Percentiles rank a stretch among this genome's conserved stretches.
Evolutionary conservation across 2,113 vertebrate genomes (phyloP).

Genomic region (Anas platyrhynchos): DNA sequence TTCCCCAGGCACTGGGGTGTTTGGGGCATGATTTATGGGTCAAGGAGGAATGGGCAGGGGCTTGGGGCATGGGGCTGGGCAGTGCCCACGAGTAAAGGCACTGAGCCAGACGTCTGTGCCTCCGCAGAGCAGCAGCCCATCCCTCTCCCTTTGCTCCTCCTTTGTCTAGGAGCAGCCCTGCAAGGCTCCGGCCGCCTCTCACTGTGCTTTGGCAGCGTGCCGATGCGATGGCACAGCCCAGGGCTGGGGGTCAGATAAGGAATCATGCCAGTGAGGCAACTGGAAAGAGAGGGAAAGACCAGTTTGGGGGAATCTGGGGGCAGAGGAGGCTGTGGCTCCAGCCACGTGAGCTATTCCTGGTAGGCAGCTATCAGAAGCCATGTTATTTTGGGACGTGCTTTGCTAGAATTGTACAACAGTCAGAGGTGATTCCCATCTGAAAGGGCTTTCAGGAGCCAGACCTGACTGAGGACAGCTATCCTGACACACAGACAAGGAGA

Average conservation of each 20-base stretch:
- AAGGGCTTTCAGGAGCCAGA: neutral
- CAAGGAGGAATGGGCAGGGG: neutral
- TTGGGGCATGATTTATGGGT: accelerated
- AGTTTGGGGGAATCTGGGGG: neutral
- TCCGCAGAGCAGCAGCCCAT: neutral
- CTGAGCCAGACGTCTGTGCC: neutral
- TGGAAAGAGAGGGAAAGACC: neutral
- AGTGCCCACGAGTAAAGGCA: neutral
- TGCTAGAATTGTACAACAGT: neutral
- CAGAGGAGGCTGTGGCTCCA: neutral
- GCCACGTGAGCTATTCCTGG: neutral
- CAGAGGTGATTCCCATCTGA: neutral
- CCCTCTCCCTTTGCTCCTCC: neutral
- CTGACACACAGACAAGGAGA: neutral
- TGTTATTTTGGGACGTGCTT: accelerated
- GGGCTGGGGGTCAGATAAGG: neutral
- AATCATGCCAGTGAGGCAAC: neutral
- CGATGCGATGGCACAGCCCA: accelerated
- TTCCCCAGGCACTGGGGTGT: neutral
- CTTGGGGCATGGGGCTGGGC: no score
- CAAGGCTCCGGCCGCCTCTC: neutral
- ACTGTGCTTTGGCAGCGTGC: neutral
- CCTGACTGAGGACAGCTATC: neutral
- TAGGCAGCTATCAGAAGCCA: neutral
- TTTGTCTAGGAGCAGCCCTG: neutral